A percentile compares a stretch with the other conserved stretches of the same genome.
phyloP scores from a whole-genome alignment of 2,113 vertebrate genomes.

The Scomber colias region DNA sequence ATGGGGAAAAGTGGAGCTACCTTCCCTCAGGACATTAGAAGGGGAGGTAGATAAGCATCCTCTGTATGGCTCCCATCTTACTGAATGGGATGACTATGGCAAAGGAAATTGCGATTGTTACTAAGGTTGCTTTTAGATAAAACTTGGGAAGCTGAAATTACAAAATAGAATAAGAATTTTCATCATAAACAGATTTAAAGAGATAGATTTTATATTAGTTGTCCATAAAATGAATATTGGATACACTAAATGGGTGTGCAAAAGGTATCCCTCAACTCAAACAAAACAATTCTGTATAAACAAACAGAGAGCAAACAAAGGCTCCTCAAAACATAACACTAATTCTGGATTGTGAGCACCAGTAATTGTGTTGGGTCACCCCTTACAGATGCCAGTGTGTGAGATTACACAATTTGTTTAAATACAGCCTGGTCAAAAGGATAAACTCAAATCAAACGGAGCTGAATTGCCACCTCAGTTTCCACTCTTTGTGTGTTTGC shows the following conservation, averaged over 20 bases:
- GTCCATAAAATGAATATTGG: background rate
- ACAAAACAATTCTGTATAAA: constrained; percentile 3
- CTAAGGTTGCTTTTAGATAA: background rate
- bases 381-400: constrained; percentile 52
- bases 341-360: constrained; percentile 40
- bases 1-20: constrained; percentile 42
- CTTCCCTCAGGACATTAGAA: constrained; percentile 40
- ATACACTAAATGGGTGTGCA: background rate
- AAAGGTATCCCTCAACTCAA: constrained; percentile 34
- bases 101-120: constrained; percentile 3
- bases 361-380: constrained; percentile 48
- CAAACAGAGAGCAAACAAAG: constrained; percentile 6
- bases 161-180: background rate
- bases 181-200: background rate
- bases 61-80: constrained; percentile 13
- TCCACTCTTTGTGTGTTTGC: constrained; percentile 70
- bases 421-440: constrained; percentile 77
- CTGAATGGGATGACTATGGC: constrained; percentile 12
- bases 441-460: constrained; percentile 75
- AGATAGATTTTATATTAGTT: background rate
- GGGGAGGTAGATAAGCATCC: constrained; percentile 51
- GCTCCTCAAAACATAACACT: constrained; percentile 24
- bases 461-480: constrained; percentile 53
- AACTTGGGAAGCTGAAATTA: background rate
- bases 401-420: constrained; percentile 74